Conservation (phyloP, 2,113 vertebrate species). For the Myotis lucifugus region DNA sequence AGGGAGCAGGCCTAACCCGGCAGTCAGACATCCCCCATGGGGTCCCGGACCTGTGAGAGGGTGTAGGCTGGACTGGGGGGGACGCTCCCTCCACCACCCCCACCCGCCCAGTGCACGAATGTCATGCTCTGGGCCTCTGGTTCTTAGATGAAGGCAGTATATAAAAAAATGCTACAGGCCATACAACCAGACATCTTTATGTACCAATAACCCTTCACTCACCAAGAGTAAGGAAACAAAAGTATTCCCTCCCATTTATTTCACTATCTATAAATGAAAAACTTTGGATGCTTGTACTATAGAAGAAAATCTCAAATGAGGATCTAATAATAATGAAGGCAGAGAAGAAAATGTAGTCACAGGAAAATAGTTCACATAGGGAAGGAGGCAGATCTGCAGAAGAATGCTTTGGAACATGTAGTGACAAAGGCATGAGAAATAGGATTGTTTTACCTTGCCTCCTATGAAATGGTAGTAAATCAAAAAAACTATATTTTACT, state of each 20-base stretch:
- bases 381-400: not conserved
- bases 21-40: too few relatives aligned
- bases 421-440: not conserved
- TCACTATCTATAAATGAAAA: constrained; percentile 46
- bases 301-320: constrained; percentile 22
- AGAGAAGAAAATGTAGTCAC: not conserved
- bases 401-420: not conserved
- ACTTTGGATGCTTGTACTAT: not conserved
- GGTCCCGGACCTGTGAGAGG: too few relatives aligned
- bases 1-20: too few relatives aligned
- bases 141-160: not conserved
- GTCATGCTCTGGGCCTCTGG: too few relatives aligned
- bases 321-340: not conserved
- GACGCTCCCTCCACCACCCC: too few relatives aligned
- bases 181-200: not conserved
- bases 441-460: constrained; percentile 8
- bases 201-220: not conserved
- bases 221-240: not conserved
- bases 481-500: constrained; percentile 9
- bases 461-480: not conserved
- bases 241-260: not conserved
- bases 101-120: too few relatives aligned
- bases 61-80: too few relatives aligned
- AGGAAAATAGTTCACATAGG: not conserved
- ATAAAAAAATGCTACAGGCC: not conserved